Percentiles rank a stretch among this genome's conserved stretches.
phyloP scores from a whole-genome alignment of 2,113 vertebrate genomes.

The Channa maculata region DNA sequence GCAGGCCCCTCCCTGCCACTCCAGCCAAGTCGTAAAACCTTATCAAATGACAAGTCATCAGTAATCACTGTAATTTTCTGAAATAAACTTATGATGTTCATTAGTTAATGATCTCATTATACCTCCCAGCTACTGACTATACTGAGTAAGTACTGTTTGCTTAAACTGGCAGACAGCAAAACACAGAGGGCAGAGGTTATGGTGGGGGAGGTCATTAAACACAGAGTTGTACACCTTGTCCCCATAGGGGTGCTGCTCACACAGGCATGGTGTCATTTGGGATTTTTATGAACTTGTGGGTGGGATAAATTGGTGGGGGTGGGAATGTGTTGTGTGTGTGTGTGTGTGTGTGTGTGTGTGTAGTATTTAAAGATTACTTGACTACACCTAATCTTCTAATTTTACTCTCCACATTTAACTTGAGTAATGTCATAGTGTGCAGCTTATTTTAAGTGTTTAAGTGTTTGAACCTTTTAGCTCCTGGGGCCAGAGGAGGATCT shows the following conservation, averaged over 20 bases:
- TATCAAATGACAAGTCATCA: slow-evolving; percentile 26
- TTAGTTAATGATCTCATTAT: slow-evolving; percentile 47
- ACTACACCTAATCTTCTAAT: slow-evolving; percentile 31
- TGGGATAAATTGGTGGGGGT: background rate
- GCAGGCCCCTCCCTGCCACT: background rate
- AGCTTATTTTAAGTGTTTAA: slow-evolving; percentile 36
- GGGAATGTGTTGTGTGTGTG: background rate
- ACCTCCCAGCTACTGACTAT: slow-evolving; percentile 43
- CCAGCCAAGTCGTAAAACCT: slow-evolving; percentile 46
- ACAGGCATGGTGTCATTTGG: slow-evolving; percentile 28
- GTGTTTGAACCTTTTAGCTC: slow-evolving; percentile 38
- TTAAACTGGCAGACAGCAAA: slow-evolving; percentile 38
- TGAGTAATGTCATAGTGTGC: slow-evolving; percentile 30
- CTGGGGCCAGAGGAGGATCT: slow-evolving; percentile 25
- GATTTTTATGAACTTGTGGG: slow-evolving; percentile 13
- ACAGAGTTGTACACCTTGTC: slow-evolving; percentile 16
- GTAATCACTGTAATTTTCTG: slow-evolving; percentile 60
- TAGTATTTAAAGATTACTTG: background rate
- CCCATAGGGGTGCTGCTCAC: background rate
- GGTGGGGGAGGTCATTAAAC: slow-evolving; percentile 15
- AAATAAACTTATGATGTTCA: slow-evolving; percentile 52
- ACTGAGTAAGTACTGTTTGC: slow-evolving; percentile 32
- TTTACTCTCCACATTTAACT: slow-evolving; percentile 23
- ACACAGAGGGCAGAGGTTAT: slow-evolving; percentile 17
- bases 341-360: slow-evolving; percentile 3